A percentile compares a stretch with the other conserved stretches of the same genome.
Evolutionary conservation across 2,113 vertebrate genomes (phyloP).

Genomic region (Urocynchramus pylzowi): DNA sequence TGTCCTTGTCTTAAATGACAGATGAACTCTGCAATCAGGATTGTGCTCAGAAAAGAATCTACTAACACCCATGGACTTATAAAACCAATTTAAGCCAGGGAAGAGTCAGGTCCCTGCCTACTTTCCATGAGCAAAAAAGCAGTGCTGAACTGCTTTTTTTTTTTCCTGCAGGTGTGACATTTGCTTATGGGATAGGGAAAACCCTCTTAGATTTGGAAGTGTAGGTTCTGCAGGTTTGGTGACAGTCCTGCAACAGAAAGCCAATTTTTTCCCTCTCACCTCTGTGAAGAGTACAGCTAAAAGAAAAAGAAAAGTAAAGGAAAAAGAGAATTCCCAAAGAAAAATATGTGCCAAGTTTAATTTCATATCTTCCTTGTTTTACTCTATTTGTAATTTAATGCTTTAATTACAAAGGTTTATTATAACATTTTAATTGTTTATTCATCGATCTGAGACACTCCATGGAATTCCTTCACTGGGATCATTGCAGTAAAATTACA

Average conservation of each 20-base stretch:
- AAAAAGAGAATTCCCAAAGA: background rate
- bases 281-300: background rate
- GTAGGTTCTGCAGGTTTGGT: background rate
- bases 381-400: background rate
- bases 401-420: constrained; percentile 48
- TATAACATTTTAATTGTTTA: constrained; percentile 47
- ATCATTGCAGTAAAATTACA: constrained; percentile 18
- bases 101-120: background rate
- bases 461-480: background rate
- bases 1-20: background rate
- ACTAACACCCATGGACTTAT: background rate
- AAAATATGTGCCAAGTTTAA: background rate
- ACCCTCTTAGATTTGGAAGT: background rate
- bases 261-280: background rate
- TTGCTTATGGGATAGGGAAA: background rate
- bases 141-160: background rate
- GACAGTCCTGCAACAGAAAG: background rate
- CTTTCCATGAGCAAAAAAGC: background rate
- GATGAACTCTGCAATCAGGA: background rate
- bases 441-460: background rate
- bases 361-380: background rate
- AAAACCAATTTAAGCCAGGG: background rate
- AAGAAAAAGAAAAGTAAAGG: background rate
- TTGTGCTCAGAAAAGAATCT: background rate
- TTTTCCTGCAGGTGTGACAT: background rate